Conservation (phyloP, 2,113 vertebrate genomes). For the Tachysurus fulvidraco region DNA sequence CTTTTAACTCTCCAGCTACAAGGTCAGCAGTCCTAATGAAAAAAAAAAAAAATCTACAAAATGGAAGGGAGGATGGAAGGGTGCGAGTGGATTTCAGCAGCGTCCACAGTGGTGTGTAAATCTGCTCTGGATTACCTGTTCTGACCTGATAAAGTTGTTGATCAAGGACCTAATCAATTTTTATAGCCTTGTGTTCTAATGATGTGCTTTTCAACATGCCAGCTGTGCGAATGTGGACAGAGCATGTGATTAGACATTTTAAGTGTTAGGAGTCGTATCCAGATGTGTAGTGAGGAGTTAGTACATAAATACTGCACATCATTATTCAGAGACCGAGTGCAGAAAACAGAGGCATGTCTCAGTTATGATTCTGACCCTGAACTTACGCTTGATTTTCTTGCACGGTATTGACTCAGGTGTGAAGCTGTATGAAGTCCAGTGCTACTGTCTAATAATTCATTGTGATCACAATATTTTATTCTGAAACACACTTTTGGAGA, state of each 20-base stretch:
- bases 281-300: neutral
- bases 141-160: neutral
- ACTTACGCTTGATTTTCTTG: neutral
- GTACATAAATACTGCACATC: neutral
- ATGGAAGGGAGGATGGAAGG: neutral
- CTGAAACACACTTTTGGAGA: neutral
- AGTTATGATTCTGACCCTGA: neutral
- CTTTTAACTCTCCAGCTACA: neutral
- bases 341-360: neutral
- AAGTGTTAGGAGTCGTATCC: neutral
- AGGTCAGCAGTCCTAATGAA: slow-evolving; percentile 3
- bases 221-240: neutral
- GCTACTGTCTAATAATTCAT: neutral
- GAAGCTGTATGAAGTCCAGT: neutral
- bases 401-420: neutral
- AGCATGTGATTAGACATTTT: neutral
- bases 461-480: neutral
- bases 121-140: neutral
- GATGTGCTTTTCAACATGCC: neutral
- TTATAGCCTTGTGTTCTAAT: slow-evolving; percentile 17
- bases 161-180: neutral
- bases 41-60: neutral
- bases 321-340: neutral
- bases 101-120: neutral
- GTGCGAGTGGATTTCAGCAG: neutral